A percentile compares a stretch with the other conserved stretches of the same genome.
Conservation (phyloP, 2,113 vertebrate genomes). For the Camelus dromedarius region DNA sequence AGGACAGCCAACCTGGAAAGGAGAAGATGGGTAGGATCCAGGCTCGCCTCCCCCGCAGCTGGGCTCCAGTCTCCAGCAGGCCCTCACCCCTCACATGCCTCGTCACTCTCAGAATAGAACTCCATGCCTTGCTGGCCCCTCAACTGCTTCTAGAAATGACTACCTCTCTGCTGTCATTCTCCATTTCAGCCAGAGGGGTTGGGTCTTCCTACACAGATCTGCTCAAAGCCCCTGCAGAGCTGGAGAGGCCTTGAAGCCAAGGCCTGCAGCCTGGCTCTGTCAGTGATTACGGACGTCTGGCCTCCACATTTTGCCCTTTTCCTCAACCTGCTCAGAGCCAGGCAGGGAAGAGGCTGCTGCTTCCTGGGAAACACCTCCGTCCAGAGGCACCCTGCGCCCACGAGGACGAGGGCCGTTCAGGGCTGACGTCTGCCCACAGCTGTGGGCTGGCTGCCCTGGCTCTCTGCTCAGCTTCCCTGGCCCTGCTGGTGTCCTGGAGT, state of each 20-base stretch:
- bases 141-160: neutral
- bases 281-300: neutral
- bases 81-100: rapidly evolving
- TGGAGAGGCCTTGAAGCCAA: neutral
- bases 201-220: neutral
- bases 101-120: neutral
- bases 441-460: no score
- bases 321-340: neutral
- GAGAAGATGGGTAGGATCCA: no score
- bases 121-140: neutral
- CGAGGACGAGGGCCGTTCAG: rapidly evolving
- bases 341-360: no score
- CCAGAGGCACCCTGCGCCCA: neutral
- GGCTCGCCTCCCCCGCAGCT: no score
- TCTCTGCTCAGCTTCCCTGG: neutral
- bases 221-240: rapidly evolving
- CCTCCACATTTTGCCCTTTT: neutral
- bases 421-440: neutral
- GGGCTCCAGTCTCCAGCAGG: neutral
- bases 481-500: neutral
- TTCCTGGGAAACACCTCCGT: rapidly evolving
- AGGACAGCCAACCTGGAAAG: no score
- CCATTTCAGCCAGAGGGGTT: rapidly evolving
- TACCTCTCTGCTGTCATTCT: neutral
- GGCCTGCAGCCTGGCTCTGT: neutral